These are phyloP conservation scores for Cyrtodaria siliqua DNA, from an alignment of 2,888 invertebrate genomes.

Conservation along the genomic window DNA sequence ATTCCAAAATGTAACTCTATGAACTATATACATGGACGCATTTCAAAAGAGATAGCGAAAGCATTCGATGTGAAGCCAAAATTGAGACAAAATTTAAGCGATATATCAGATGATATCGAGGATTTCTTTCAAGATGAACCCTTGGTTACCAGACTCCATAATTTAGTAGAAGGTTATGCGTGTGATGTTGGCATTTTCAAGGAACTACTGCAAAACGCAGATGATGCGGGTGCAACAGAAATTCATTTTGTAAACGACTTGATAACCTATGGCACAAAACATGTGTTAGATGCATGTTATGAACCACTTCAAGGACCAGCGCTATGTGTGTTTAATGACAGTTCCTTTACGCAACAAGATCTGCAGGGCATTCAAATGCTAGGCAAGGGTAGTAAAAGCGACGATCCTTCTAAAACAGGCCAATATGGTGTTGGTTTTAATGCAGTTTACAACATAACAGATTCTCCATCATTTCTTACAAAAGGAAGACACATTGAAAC, in stretches of 20 bases:
- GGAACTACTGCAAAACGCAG: slow-evolving; percentile 82
- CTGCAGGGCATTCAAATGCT: slow-evolving; percentile 81
- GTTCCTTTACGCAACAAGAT: slow-evolving; percentile 78
- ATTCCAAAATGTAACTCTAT: too few species aligned
- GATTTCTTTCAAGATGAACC: slow-evolving; percentile 82
- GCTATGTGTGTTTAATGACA: slow-evolving; percentile 83
- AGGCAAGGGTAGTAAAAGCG: slow-evolving; percentile 80
- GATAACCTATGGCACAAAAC: not conserved
- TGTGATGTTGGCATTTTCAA: slow-evolving; percentile 81
- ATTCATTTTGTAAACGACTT: slow-evolving; percentile 69
- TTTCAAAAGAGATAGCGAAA: slow-evolving; percentile 20
- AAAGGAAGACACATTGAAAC: slow-evolving; percentile 58
- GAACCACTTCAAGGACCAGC: slow-evolving; percentile 79
- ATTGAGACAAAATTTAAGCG: slow-evolving; percentile 66
- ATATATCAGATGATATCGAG: slow-evolving; percentile 75
- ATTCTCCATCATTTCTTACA: slow-evolving; percentile 83
- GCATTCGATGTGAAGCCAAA: slow-evolving; percentile 31
- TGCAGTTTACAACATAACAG: slow-evolving; percentile 84
- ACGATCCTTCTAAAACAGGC: slow-evolving; percentile 82
- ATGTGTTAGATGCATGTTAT: slow-evolving; percentile 23
- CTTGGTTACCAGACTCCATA: slow-evolving; percentile 76
- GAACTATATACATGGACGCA: slow-evolving; percentile 46
- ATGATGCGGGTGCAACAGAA: slow-evolving; percentile 81
- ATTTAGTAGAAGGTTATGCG: slow-evolving; percentile 79
- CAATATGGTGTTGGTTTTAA: slow-evolving; percentile 85